phyloP scores from a whole-genome alignment of 2,797 vertebrate species.

The Thamnophis elegans region DNA sequence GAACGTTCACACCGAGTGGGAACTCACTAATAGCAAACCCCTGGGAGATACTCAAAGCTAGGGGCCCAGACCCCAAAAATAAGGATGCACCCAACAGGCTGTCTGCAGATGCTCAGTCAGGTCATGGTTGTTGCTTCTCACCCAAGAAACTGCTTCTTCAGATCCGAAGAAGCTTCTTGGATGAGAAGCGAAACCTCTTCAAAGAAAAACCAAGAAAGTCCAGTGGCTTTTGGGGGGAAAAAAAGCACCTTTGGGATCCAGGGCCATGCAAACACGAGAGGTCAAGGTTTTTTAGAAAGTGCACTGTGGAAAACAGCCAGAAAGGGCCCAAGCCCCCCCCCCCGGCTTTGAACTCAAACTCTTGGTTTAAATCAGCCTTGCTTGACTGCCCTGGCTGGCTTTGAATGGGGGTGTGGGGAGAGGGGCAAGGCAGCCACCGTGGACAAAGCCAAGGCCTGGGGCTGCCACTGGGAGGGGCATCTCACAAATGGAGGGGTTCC shows the following conservation, averaged over 20 bases:
- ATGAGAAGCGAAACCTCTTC: too few species aligned
- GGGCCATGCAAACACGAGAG: background rate
- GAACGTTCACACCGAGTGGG: background rate
- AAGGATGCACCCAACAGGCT: background rate
- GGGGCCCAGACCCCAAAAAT: background rate
- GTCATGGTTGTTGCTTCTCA: too few species aligned
- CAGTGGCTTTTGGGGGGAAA: too few species aligned
- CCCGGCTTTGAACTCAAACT: background rate
- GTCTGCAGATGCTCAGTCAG: too few species aligned
- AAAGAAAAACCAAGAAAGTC: too few species aligned
- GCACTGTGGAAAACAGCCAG: background rate
- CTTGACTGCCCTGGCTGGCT: background rate
- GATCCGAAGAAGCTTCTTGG: too few species aligned
- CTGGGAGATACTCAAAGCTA: background rate
- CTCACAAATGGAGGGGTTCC: background rate
- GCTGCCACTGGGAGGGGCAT: background rate
- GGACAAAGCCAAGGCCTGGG: background rate
- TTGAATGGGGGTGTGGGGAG: too few species aligned
- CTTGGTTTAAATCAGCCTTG: background rate
- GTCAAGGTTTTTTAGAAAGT: background rate
- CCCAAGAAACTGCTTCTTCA: too few species aligned
- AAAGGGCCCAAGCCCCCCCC: background rate
- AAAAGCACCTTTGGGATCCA: background rate
- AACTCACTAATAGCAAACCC: background rate
- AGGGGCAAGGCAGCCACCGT: rapidly evolving